Conservation (phyloP, 2,113 vertebrate species). For the Heterocephalus glaber region DNA sequence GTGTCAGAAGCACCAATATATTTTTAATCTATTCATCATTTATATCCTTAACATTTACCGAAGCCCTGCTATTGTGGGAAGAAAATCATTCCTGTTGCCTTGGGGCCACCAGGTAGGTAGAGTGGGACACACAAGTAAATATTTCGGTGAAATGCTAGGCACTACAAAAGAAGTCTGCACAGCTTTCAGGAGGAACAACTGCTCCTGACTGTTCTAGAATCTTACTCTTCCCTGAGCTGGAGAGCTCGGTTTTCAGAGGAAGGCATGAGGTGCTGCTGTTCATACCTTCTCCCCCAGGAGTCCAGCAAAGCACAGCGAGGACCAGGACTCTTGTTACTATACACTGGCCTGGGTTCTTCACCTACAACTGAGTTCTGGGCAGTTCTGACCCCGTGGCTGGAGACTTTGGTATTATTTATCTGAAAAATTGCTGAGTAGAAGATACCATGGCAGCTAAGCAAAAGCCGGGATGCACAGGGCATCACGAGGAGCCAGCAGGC, state of each 20-base stretch:
- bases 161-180: neutral
- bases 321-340: neutral
- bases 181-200: slow-evolving; percentile 9
- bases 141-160: neutral
- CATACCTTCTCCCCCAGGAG: neutral
- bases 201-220: neutral
- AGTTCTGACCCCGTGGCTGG: neutral
- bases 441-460: neutral
- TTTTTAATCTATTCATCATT: neutral
- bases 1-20: neutral
- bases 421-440: neutral
- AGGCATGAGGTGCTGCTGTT: neutral
- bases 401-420: neutral
- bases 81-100: neutral
- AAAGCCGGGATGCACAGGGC: neutral
- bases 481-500: neutral
- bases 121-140: neutral
- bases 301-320: neutral
- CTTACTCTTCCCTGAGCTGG: neutral
- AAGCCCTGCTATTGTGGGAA: neutral
- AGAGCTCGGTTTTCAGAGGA: neutral
- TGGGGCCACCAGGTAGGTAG: neutral
- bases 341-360: neutral
- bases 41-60: neutral
- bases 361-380: neutral